These are phyloP conservation scores for Andrena bicolor DNA, from an alignment of 2,888 invertebrate species.

Conservation along the genomic window DNA sequence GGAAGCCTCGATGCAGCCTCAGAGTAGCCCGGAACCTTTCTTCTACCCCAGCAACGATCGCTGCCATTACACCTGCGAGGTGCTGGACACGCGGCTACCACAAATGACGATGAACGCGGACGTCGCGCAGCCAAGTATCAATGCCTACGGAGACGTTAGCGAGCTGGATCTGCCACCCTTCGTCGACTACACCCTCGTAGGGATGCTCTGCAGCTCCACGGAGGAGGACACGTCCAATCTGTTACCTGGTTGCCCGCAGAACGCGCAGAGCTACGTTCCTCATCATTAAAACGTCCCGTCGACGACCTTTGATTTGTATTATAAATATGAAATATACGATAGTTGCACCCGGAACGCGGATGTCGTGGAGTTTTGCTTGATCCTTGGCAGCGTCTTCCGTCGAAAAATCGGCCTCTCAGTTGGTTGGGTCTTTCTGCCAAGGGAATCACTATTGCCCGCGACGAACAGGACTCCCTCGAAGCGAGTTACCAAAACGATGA, in stretches of 20 bases:
- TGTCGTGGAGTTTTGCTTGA: conserved; percentile 13
- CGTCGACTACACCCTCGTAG: conserved; percentile 83
- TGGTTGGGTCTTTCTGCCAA: background rate
- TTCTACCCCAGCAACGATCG: conserved; percentile 79
- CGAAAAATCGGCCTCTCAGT: background rate
- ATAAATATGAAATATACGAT: conserved; percentile 74
- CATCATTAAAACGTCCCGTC: conserved; percentile 77
- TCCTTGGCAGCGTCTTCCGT: background rate
- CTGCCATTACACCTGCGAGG: conserved; percentile 82
- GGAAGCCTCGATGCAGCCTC: conserved; percentile 66
- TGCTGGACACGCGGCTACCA: conserved; percentile 79
- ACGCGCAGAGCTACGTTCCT: conserved; percentile 80
- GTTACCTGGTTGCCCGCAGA: conserved; percentile 72
- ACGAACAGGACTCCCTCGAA: background rate
- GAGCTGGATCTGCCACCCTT: conserved; percentile 81
- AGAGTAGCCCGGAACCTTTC: conserved; percentile 79
- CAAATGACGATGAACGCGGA: conserved; percentile 54
- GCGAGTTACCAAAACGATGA: background rate
- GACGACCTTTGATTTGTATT: conserved; percentile 75
- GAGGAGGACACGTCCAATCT: conserved; percentile 74
- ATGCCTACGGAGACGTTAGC: conserved; percentile 72
- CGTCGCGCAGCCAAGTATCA: conserved; percentile 36
- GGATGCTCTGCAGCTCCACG: conserved; percentile 82
- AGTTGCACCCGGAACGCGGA: conserved; percentile 39
- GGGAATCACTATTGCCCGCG: background rate